Conservation (phyloP, 2,888 invertebrate species). For the Meghimatium bilineatum region DNA sequence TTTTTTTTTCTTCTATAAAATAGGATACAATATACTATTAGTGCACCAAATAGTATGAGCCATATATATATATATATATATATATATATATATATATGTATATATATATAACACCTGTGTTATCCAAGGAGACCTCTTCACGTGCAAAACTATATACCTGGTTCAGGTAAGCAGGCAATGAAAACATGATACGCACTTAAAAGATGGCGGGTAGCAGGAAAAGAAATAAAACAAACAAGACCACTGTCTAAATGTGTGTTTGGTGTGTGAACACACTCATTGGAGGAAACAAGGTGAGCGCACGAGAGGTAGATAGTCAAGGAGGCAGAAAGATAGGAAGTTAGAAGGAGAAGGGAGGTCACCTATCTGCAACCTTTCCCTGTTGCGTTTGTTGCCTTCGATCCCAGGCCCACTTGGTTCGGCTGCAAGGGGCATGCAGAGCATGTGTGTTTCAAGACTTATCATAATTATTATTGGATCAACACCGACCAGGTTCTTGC, state of each 20-base stretch:
- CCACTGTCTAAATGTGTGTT: neutral
- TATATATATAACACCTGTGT: too few species aligned
- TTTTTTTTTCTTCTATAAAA: too few species aligned
- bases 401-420: neutral
- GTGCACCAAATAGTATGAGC: too few species aligned
- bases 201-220: neutral
- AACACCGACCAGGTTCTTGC: too few species aligned
- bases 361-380: conserved; percentile 26
- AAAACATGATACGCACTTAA: too few species aligned
- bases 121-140: too few species aligned
- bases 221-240: neutral
- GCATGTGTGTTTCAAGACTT: conserved; percentile 21
- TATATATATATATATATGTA: too few species aligned
- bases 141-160: too few species aligned
- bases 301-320: too few species aligned
- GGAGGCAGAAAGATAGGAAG: neutral
- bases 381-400: conserved; percentile 10
- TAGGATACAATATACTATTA: too few species aligned
- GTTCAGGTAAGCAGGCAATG: too few species aligned
- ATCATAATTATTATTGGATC: neutral
- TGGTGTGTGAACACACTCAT: neutral
- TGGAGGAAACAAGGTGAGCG: neutral
- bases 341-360: neutral
- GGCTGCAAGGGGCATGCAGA: neutral
- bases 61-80: too few species aligned